Conservation (phyloP, 2,888 invertebrate species). For the Maniola hyperantus region DNA sequence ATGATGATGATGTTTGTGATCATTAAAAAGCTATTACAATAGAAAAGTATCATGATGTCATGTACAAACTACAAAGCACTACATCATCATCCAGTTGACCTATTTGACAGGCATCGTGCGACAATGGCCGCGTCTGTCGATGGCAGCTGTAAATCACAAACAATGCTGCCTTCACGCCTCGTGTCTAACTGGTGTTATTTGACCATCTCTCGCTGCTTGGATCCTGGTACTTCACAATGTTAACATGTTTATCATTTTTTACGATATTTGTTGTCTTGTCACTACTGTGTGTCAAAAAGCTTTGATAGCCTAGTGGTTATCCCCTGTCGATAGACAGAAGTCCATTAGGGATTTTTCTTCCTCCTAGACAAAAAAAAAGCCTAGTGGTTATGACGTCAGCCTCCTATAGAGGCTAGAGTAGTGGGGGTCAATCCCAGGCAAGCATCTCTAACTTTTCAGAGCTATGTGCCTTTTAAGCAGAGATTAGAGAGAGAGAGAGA, state of each 20-base stretch:
- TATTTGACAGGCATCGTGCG: slow-evolving; percentile 34
- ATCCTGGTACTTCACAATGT: slow-evolving; percentile 17
- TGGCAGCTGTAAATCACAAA: slow-evolving; percentile 38
- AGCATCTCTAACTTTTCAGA: too few species aligned
- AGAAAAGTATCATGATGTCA: slow-evolving; percentile 5
- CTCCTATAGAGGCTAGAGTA: too few species aligned
- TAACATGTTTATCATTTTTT: slow-evolving; percentile 5
- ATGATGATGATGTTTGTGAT: neutral
- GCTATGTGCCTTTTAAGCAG: too few species aligned
- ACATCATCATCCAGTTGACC: slow-evolving; percentile 24
- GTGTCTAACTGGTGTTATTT: slow-evolving; percentile 22
- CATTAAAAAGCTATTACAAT: slow-evolving; percentile 11
- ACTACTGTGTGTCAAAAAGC: neutral
- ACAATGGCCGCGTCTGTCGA: slow-evolving; percentile 30
- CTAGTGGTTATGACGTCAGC: too few species aligned
- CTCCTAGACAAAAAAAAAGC: too few species aligned
- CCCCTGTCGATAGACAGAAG: too few species aligned
- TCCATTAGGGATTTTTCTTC: too few species aligned
- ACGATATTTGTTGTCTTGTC: slow-evolving; percentile 4
- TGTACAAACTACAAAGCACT: slow-evolving; percentile 1
- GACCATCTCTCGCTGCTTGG: neutral
- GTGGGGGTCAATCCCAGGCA: too few species aligned
- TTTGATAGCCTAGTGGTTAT: too few species aligned
- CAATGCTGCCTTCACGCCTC: slow-evolving; percentile 29
- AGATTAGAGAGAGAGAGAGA: too few species aligned